phyloP scores from a whole-genome alignment of 2,113 vertebrate genomes.

The mouse (Mus musculus) region GRCm39 chr7:82968501-82969000 shows the following conservation, averaged over 20 bases:
- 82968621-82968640: rapidly evolving
- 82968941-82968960: neutral
- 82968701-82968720: neutral
- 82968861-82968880: neutral
- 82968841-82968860: neutral
- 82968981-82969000: neutral
- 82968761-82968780: neutral
- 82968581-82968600: neutral
- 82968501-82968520: too few relatives aligned
- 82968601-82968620: neutral
- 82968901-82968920: neutral
- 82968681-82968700: neutral
- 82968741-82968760: neutral
- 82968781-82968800: neutral
- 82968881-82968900: neutral
- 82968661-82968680: neutral
- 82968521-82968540: neutral
- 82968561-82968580: neutral
- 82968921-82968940: neutral
- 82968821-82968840: neutral
- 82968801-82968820: neutral
- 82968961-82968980: neutral
- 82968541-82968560: neutral
- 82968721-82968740: neutral
- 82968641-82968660: neutral